These are phyloP conservation scores for Ceyx melanurus DNA, from an alignment of 2,113 vertebrate species.

Conservation along the genomic window DNA sequence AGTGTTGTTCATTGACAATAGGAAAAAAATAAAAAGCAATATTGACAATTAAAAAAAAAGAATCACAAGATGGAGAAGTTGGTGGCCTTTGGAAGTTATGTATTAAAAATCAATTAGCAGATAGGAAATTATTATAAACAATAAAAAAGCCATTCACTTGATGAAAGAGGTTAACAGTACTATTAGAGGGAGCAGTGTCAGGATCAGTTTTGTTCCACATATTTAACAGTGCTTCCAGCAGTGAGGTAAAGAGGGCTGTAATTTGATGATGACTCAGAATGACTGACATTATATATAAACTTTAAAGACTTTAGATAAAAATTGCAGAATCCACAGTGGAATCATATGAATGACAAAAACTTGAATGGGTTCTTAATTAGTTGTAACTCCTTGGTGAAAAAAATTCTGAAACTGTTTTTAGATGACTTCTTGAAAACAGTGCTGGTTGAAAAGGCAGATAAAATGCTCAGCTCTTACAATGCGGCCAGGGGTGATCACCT, in stretches of 20 bases:
- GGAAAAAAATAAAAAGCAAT: background rate
- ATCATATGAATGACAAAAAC: slow-evolving; percentile 1
- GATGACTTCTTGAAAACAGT: background rate
- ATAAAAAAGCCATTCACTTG: background rate
- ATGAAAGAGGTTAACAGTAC: background rate
- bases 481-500: background rate
- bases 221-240: background rate
- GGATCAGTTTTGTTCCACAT: background rate
- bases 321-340: slow-evolving; percentile 20
- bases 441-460: background rate
- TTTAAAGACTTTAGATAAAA: slow-evolving; percentile 9
- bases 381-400: background rate
- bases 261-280: slow-evolving; percentile 26
- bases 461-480: background rate
- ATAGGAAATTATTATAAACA: background rate
- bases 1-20: background rate
- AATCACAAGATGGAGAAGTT: background rate
- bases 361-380: slow-evolving; percentile 17
- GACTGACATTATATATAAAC: slow-evolving; percentile 16
- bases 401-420: background rate
- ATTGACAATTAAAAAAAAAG: background rate
- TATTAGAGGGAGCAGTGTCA: background rate
- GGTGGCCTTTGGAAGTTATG: background rate
- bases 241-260: background rate
- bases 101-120: slow-evolving; percentile 14